These are phyloP conservation scores for Australoheros scitulus DNA, from an alignment of 2,113 vertebrate genomes.

Conservation along the genomic window DNA sequence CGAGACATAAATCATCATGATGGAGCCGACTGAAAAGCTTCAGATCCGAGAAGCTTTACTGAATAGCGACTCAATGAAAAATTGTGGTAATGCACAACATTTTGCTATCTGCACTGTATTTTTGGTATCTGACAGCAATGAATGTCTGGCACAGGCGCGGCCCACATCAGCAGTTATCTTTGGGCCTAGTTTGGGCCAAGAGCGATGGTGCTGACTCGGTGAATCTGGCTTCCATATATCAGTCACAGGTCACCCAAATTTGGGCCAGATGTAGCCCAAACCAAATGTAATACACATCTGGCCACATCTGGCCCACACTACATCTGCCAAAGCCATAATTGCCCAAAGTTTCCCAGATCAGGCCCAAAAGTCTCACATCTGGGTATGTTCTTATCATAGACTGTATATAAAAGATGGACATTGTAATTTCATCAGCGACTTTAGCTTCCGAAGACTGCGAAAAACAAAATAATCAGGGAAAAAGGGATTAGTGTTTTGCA, in stretches of 20 bases:
- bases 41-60: not conserved
- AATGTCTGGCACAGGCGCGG: not conserved
- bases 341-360: not conserved
- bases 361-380: not conserved
- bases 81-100: not conserved
- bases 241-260: not conserved
- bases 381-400: accelerated
- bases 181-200: not conserved
- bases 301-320: not conserved
- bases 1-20: not conserved
- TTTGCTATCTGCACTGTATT: not conserved
- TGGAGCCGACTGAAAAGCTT: not conserved
- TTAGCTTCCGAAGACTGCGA: too few species aligned
- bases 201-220: too few species aligned
- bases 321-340: not conserved
- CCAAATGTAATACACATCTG: too few species aligned
- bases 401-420: not conserved
- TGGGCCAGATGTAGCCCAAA: not conserved
- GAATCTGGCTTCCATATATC: not conserved
- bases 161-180: not conserved
- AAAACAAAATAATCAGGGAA: too few species aligned
- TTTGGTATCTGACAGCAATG: not conserved
- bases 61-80: not conserved
- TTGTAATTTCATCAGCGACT: not conserved
- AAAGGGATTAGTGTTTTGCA: too few species aligned